Evolutionary conservation across 2,113 vertebrate species (phyloP), one percentile per base, ranked within the genome.

Genomic region (Phalacrocorax pelagicus): DNA sequence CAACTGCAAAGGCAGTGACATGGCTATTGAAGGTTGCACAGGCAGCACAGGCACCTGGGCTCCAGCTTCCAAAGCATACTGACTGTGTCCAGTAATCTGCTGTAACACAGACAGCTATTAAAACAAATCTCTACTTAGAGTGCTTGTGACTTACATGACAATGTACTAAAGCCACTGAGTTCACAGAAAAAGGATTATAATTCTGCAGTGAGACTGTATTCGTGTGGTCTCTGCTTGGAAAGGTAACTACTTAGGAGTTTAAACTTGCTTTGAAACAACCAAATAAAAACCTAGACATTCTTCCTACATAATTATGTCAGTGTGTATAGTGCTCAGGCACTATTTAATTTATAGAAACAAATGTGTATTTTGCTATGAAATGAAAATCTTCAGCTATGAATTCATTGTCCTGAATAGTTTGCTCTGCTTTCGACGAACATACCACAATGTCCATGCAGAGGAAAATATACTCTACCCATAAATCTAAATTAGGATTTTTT

Each of bases 1-100:
- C 73, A 97, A 63, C 66, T 97, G 97, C 94, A 98, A 80, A 42
- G 98, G 98, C 4, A 98, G 98, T 27, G 98, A 98, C 73, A 98
- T 90, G 85, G 98, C 74, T 55, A 97, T 80, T 5, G 98, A 95
- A 38, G 97, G 97, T 2, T 97, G 97, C 77, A 96, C 86, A 3
- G 98, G 95, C 83, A 97, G 97, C 27, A 97, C 49, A 2, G 98
- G 93, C 67, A 98, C 97, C 61, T 97, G 97, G 92, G 96, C 86
- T 85, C 95, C 90, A 69, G 97, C 70, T 7, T 98, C 98, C 95
- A 98, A 23, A 19, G 96, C 32, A 38, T 97, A 98, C 3, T 97
- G 88, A 84, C 97, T 11, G 42, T 96, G 98, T 96, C 98, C 98
- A 79, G 98, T 93, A 61, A 98, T 91, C 97, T 98, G 96, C 88